Conservation (phyloP, 1,140 invertebrate species). For the Linepithema humile region DNA sequence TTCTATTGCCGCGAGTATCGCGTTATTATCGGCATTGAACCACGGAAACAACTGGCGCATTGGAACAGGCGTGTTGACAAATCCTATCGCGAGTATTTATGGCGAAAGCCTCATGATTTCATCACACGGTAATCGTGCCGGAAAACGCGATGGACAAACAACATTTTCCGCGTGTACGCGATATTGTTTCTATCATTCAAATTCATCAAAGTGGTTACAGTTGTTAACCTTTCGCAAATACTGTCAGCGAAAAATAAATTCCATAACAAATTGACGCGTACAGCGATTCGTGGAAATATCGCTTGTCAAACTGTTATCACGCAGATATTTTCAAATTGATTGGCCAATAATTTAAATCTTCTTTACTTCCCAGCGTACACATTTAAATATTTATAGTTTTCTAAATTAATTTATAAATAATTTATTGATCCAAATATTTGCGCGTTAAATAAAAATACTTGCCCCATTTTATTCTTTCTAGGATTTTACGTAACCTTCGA, state of each 20-base stretch:
- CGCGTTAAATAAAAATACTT: no score
- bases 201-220: slow-evolving; percentile 49
- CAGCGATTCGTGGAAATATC: slow-evolving; percentile 10
- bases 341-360: slow-evolving; percentile 29
- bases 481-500: no score
- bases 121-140: slow-evolving; percentile 41
- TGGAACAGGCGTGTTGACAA: not conserved
- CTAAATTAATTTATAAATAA: not conserved
- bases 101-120: slow-evolving; percentile 47
- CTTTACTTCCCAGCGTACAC: not conserved
- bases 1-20: not conserved
- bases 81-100: slow-evolving; percentile 43
- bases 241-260: slow-evolving; percentile 38
- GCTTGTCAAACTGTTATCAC: slow-evolving; percentile 19
- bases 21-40: slow-evolving; percentile 32
- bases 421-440: no score
- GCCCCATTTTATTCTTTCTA: no score
- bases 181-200: slow-evolving; percentile 49
- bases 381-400: not conserved
- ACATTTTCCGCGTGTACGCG: slow-evolving; percentile 9
- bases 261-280: slow-evolving; percentile 20
- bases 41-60: slow-evolving; percentile 11
- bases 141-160: slow-evolving; percentile 42
- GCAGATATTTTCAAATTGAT: slow-evolving; percentile 27
- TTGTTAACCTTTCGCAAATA: slow-evolving; percentile 35